Percentiles rank a stretch among this genome's conserved stretches.
Evolutionary conservation across 2,113 vertebrate species (phyloP).

Genomic region (Misgurnus mizolepis): DNA sequence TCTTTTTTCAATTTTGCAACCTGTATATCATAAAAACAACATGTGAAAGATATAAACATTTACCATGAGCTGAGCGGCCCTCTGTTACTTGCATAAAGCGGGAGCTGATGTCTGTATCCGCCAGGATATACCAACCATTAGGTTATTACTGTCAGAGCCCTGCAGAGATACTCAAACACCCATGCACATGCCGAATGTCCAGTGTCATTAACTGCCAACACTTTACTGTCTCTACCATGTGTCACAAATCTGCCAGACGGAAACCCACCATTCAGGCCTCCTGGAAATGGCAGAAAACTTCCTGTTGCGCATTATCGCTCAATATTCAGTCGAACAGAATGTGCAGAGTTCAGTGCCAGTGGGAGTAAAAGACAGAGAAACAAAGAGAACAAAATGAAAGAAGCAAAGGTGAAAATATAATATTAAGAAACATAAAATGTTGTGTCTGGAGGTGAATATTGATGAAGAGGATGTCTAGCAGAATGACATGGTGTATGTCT

Average conservation of each 20-base stretch:
- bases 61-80: too few relatives aligned
- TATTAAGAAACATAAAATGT: background rate
- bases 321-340: slow-evolving; percentile 13
- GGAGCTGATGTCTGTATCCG: too few relatives aligned
- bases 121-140: too few relatives aligned
- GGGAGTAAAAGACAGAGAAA: slow-evolving; percentile 10
- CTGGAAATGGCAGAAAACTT: slow-evolving; percentile 5
- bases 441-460: slow-evolving; percentile 25
- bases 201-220: slow-evolving; percentile 21
- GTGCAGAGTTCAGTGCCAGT: background rate
- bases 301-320: background rate
- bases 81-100: too few relatives aligned
- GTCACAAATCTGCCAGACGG: slow-evolving; percentile 6
- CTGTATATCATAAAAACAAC: too few relatives aligned
- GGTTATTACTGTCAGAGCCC: slow-evolving; percentile 1
- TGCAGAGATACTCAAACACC: background rate
- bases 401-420: background rate
- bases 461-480: background rate
- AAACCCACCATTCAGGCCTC: background rate
- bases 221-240: slow-evolving; percentile 10
- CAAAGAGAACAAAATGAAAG: background rate
- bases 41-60: too few relatives aligned
- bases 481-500: too few relatives aligned
- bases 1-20: too few relatives aligned
- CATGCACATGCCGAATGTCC: background rate